phyloP scores from a whole-genome alignment of 1,140 invertebrate genomes.

The Diuraphis noxia region DNA sequence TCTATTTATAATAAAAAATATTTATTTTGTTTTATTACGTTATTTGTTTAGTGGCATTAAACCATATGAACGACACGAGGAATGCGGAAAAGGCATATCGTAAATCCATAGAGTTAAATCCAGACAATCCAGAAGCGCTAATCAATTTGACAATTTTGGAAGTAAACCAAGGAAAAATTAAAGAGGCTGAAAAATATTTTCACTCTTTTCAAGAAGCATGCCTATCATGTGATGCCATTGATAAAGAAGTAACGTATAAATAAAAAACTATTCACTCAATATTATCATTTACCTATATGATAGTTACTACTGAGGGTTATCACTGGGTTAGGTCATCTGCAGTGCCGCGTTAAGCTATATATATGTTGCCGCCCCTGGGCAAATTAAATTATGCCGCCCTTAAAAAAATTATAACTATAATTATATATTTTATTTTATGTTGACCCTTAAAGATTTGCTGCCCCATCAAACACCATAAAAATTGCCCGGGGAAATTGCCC shows the following conservation, averaged over 20 bases:
- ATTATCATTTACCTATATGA: background rate
- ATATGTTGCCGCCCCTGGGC: no score
- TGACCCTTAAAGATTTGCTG: no score
- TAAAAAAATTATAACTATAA: no score
- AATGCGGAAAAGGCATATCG: constrained; percentile 46
- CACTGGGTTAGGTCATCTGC: no score
- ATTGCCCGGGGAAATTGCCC: no score
- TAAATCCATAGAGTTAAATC: constrained; percentile 21
- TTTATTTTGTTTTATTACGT: background rate
- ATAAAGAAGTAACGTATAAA: constrained; percentile 39
- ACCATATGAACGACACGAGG: constrained; percentile 32
- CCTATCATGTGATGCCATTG: background rate
- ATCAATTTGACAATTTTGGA: constrained; percentile 28
- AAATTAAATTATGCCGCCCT: no score
- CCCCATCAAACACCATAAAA: no score
- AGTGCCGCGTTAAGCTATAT: no score
- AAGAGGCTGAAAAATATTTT: constrained; percentile 18
- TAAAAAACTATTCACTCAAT: background rate
- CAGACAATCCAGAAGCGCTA: constrained; percentile 20
- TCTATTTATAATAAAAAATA: background rate
- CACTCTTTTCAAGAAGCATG: constrained; percentile 26
- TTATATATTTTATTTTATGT: no score
- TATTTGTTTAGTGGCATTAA: constrained; percentile 37
- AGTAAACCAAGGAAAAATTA: constrained; percentile 12
- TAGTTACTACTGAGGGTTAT: no score